Base-by-base conservation (phyloP, 1,140 invertebrate genomes). In the Schlechtendalia chinensis region DNA sequence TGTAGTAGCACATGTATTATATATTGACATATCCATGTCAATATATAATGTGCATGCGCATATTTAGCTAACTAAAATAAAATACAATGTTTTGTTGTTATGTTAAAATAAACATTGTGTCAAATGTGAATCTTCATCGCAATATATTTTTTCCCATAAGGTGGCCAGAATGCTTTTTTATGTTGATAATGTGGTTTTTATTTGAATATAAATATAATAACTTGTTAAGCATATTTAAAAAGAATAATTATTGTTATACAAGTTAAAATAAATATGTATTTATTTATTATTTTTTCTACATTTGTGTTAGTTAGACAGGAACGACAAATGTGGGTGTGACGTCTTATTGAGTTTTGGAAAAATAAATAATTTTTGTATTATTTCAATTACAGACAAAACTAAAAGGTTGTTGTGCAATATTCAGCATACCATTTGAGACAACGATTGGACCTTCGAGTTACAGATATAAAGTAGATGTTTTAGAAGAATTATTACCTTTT, bases 381-480 rank as follows among this genome's bases (percentile, higher is more conserved):
- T 8, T 24, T 47, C 5, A 24, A 56, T 79, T 61, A 45, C 61
- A 79, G 74, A 61, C 5, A 0, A 2, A n/a, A 5, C 47, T 19
- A 27, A 61, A 79, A 61, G 39, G n/a, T 12, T 79, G 74, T 79
- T 56, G 5, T 3, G 58, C 39, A 45, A 61, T 79, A 45, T 79
- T 79, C 22, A 0, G 61, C 32, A 61, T 79, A 61, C 24, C 32
- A 27, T 79, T 79, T 61, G 58, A 50, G 0, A 47, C 54, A 27
- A 61, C 19, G 27, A 79, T 45, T 27, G 58, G 56, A 6, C 32
- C 74, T 17, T 79, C 74, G 47, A 61, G 1, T 58, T 79, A 79
- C 61, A 79, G 58, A 61, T 79, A 79, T 47, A 32, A 63, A 61
- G 58, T 79, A 27, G 75, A 63, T 0, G 75, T 79, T 79, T 14